Evolutionary conservation across 2,888 invertebrate genomes (phyloP), one percentile per base, ranked within the genome.

Genomic region (Sminthurinus aureus): DNA sequence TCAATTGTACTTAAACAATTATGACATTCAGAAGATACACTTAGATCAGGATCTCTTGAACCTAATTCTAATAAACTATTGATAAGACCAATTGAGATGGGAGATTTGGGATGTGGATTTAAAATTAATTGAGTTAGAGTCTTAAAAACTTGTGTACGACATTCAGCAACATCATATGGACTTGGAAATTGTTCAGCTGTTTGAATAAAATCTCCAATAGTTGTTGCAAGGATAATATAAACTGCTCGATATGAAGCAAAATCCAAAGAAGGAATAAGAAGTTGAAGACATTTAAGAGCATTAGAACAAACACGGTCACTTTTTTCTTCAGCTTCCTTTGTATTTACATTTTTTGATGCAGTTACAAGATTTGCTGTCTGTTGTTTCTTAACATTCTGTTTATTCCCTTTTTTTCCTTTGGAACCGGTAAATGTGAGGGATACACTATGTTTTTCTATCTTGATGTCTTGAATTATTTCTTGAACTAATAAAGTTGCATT

Each of bases 211-310:
- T 79, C 73, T 15, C 73, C 69, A 15, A 52, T 24, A 15, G 80
- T 80, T 52, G 80, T 73, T 22, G 58, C 73, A 20, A 80, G 73
- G 11, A 73, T 69, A 18, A 73, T 18, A 24, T 80, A 80, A 4
- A 58, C 38, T 20, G 24, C 50, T 50, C 50, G 15, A 51, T 75
- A 38, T 13, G 81, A 73, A 11, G 69, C 22, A 20, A 69, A 50
- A 20, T 73, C 80, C 73, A 80, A 75, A 6, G 75, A 52, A 38
- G 83, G 79, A 64, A 79, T 73, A 2, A 83, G 12, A 13, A 79
- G 64, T 12, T 83, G 20, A 18, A 86, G 67, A 20, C 80, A 69
- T 38, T 79, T 50, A n/a, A 86, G 26, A 11, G 85, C 83, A 1
- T 15, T 9, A 1, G 58, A 22, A 66, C 85, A 85, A 0, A 84